Conservation (phyloP, 2,888 invertebrate species). For the Drosophila kambysellisi region DNA sequence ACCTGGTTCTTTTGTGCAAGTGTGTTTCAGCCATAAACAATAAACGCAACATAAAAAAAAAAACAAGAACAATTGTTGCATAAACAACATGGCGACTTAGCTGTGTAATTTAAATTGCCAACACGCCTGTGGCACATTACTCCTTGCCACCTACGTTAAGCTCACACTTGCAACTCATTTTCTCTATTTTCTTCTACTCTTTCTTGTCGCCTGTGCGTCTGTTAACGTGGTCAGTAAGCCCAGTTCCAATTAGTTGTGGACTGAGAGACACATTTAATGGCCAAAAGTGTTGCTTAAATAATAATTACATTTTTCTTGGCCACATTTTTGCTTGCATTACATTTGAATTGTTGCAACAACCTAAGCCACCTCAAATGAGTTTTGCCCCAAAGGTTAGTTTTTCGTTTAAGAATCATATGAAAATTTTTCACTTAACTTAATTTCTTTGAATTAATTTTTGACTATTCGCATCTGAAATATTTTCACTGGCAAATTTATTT, state of each 20-base stretch:
- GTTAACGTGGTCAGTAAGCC: constrained; percentile 1
- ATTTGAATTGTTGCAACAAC: background rate
- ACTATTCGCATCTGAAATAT: background rate
- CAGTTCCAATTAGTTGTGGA: constrained; percentile 36
- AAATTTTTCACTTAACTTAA: background rate
- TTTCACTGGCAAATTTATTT: constrained; percentile 14
- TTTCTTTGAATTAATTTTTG: background rate
- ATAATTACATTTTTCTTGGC: constrained; percentile 29
- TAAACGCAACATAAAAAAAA: background rate
- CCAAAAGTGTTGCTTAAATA: constrained; percentile 31
- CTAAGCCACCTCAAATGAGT: background rate
- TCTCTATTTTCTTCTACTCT: background rate
- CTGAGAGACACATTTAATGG: constrained; percentile 5
- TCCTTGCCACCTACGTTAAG: constrained; percentile 2
- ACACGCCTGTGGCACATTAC: constrained; percentile 50
- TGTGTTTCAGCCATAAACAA: constrained; percentile 25
- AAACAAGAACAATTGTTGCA: constrained; percentile 13
- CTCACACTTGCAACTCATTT: background rate
- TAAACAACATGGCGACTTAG: constrained; percentile 44
- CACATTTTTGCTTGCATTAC: background rate
- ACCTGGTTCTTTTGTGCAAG: constrained; percentile 25
- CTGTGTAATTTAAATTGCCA: constrained; percentile 43
- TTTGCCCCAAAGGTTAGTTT: background rate
- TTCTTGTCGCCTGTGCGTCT: background rate
- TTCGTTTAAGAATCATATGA: background rate